A percentile compares a stretch with the other conserved stretches of the same genome.
These are phyloP conservation scores for Radopholus similis DNA, from an alignment of 1,140 invertebrate genomes.

Conservation along the genomic window DNA sequence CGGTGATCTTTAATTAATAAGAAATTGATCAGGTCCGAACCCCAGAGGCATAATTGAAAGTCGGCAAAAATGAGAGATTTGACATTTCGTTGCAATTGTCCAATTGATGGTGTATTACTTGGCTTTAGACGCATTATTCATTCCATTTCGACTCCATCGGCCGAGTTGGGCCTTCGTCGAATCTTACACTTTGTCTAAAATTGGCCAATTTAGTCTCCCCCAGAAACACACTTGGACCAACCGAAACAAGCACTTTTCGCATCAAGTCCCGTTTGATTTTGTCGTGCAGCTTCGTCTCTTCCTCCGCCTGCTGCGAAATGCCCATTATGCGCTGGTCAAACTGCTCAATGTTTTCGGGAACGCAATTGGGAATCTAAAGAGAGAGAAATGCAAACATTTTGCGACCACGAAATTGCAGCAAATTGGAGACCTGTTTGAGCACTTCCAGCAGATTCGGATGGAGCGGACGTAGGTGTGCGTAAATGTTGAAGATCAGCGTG, in stretches of 20 bases:
- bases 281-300: constrained; percentile 32
- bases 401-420: constrained; percentile 7
- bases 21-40: no score
- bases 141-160: no score
- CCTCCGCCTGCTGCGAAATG: background rate
- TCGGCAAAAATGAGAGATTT: no score
- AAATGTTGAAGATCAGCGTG: constrained; percentile 37
- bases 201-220: no score
- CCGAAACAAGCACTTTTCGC: constrained; percentile 38
- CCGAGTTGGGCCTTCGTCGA: no score
- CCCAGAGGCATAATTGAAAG: no score
- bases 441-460: constrained; percentile 24
- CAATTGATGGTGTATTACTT: no score
- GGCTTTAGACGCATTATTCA: no score
- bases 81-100: no score
- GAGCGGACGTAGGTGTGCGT: constrained; percentile 31
- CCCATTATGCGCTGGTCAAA: constrained; percentile 41
- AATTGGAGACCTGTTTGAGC: constrained; percentile 17
- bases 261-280: constrained; percentile 47
- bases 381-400: constrained; percentile 2
- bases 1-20: no score
- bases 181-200: no score
- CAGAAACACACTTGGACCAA: no score
- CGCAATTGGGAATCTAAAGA: constrained; percentile 30
- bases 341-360: constrained; percentile 29